A percentile compares a stretch with the other conserved stretches of the same genome.
Conservation (phyloP, 2,113 vertebrate genomes). For the Ophiodon elongatus region DNA sequence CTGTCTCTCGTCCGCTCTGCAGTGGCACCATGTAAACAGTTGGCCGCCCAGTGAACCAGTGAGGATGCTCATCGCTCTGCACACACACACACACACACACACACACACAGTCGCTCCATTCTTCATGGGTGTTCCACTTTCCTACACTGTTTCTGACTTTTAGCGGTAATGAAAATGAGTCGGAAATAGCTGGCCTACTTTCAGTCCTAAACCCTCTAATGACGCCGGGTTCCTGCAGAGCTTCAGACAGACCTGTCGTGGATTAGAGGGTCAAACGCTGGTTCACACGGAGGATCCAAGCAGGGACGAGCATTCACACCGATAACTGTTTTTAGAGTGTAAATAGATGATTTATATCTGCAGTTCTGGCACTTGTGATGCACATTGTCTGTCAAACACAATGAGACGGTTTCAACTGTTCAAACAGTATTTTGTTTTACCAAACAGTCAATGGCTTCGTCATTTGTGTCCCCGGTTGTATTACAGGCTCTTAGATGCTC, state of each 20-base stretch:
- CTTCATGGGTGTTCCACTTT: constrained; percentile 63
- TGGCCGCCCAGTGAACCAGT: constrained; percentile 62
- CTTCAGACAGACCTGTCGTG: constrained; percentile 25
- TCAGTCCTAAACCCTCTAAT: constrained; percentile 55
- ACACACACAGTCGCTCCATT: constrained; percentile 24
- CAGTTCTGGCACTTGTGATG: not conserved
- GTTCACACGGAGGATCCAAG: constrained; percentile 1
- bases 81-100: constrained; percentile 20
- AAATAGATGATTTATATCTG: not conserved
- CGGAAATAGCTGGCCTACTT: constrained; percentile 76
- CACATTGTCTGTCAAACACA: not conserved
- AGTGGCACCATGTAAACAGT: constrained; percentile 41
- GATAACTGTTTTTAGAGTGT: not conserved
- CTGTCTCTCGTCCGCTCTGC: constrained; percentile 26
- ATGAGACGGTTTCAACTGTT: not conserved
- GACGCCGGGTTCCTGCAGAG: constrained; percentile 22
- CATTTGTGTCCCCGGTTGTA: not conserved
- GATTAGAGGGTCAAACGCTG: constrained; percentile 23
- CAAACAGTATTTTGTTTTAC: not conserved
- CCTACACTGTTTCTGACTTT: constrained; percentile 60
- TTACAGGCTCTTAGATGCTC: constrained; percentile 3
- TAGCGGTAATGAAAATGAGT: constrained; percentile 65
- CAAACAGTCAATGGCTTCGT: not conserved
- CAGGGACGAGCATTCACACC: not conserved
- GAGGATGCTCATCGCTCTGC: constrained; percentile 18